Percentiles rank a stretch among this genome's conserved stretches.
These are phyloP conservation scores for Limnephilus auricula DNA, from an alignment of 2,888 invertebrate genomes.

Conservation along the genomic window DNA sequence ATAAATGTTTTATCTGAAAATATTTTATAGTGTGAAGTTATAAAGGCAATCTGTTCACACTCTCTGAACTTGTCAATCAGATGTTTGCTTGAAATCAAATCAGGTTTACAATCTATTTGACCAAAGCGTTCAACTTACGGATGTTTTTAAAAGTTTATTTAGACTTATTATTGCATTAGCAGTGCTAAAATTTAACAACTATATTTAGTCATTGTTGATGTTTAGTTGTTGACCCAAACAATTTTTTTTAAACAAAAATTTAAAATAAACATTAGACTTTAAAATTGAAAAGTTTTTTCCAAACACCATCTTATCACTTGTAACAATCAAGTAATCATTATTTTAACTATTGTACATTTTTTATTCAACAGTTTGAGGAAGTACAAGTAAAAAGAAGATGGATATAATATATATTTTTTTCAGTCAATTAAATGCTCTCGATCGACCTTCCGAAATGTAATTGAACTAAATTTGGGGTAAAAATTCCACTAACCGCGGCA, in stretches of 20 bases:
- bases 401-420: not conserved
- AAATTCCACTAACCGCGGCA: too few species aligned
- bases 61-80: not conserved
- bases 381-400: not conserved
- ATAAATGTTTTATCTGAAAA: not conserved
- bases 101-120: not conserved
- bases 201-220: not conserved
- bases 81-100: not conserved
- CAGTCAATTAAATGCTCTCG: not conserved
- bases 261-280: not conserved
- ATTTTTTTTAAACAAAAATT: not conserved
- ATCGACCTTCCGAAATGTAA: not conserved
- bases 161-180: not conserved
- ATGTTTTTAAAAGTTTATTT: not conserved
- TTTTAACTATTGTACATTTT: not conserved
- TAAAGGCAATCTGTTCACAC: conserved; percentile 6
- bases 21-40: not conserved
- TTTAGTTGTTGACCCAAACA: not conserved
- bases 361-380: not conserved
- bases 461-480: not conserved
- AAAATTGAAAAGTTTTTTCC: not conserved
- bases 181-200: not conserved
- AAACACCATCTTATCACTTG: not conserved
- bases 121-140: not conserved
- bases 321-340: not conserved